A percentile compares a stretch with the other conserved stretches of the same genome.
Conservation (phyloP, 2,797 vertebrate genomes). For the Fringilla coelebs region DNA sequence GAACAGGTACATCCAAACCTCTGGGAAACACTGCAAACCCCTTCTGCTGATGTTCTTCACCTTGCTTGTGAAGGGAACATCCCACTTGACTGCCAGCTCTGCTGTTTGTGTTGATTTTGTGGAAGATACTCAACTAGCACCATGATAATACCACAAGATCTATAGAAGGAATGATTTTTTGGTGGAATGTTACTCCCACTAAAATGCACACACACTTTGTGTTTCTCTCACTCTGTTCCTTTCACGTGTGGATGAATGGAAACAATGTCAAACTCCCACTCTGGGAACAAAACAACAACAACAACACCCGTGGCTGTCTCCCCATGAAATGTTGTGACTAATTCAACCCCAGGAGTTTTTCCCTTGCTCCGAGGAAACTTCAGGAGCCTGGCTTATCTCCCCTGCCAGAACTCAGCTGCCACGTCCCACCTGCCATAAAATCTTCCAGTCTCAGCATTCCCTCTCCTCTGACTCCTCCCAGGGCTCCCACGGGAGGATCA, state of each 20-base stretch:
- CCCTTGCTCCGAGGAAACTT: not conserved
- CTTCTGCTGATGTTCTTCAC: not conserved
- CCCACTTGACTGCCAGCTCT: not conserved
- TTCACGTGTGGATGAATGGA: not conserved
- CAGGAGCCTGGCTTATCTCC: not conserved
- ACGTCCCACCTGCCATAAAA: not conserved
- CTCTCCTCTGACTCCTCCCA: not conserved
- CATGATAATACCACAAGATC: not conserved
- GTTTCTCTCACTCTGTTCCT: not conserved
- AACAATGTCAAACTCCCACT: slow-evolving; percentile 14
- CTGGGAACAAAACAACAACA: not conserved
- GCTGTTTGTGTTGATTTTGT: not conserved
- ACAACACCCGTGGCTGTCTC: not conserved
- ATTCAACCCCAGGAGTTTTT: slow-evolving; percentile 2
- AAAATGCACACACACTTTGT: not conserved
- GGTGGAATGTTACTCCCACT: not conserved
- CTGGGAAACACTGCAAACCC: not conserved
- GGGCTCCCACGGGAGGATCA: not conserved
- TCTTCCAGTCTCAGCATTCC: not conserved
- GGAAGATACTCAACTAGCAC: not conserved
- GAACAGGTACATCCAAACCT: not conserved
- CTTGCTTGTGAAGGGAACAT: not conserved
- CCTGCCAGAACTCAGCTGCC: slow-evolving; percentile 5
- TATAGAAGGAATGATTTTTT: not conserved
- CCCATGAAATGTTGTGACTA: not conserved